Evolutionary conservation across 2,797 vertebrate species (phyloP), one percentile per base, ranked within the genome.

Genomic region (Rallus crepitans): DNA sequence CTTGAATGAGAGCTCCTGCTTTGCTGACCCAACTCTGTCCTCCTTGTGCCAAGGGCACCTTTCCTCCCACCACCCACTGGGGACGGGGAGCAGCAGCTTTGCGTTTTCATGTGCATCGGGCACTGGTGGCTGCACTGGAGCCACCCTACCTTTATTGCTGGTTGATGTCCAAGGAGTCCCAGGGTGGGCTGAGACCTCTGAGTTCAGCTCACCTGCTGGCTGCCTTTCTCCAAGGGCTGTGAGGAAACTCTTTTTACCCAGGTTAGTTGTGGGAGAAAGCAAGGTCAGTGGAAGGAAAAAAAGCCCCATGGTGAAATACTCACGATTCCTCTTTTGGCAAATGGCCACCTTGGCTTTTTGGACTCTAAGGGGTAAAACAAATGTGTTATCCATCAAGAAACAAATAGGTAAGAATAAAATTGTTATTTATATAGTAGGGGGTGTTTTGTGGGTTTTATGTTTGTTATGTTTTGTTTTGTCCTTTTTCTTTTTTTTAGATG

Each of bases 321-420:
- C 96, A 99, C 99, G 60, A 97, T 96, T 97, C 97, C 98, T 93
- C 98, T 98, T 87, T 97, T 98, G 42, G 97, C 98, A 95, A 99
- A 99, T 40, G 98, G 99, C 99, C 99, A 99, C 97, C 99, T 98
- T 79, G 98, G 96, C 92, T 99, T 99, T 98, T 99, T 99, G n/a
- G 98, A 98, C 95, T 99, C 98, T 99, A 95, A 65, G 28, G 63
- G 45, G 64, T 73, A 76, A 95, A 97, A 95, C 47, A 96, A 95
- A 89, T 21, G 14, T 24, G 11, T 88, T 85, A 88, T 94, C 87
- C 60, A 59, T 83, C 42, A 56, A 52, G 40, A 90, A 94, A 80
- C 13, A 69, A 45, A 71, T 31, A 78, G 33, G 27, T 92, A 65
- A 92, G 89, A 60, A 66, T 15, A 61, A 57, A 35, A 16, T 15